phyloP scores from a whole-genome alignment of 2,888 invertebrate species.

The Campoplex capitator region DNA sequence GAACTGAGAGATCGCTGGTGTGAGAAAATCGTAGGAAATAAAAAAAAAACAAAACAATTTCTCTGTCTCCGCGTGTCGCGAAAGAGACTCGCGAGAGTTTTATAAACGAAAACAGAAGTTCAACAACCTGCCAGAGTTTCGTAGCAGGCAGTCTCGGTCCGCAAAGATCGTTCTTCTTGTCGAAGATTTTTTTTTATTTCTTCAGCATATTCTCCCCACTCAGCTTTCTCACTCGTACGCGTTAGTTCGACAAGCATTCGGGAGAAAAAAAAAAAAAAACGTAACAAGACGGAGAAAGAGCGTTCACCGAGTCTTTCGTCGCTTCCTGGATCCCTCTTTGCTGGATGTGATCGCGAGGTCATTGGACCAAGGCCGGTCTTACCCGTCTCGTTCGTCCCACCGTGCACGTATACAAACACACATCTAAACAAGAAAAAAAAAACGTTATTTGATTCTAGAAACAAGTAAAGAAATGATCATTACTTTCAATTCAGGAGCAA shows the following conservation, averaged over 20 bases:
- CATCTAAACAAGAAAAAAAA: neutral
- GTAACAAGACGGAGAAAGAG: slow-evolving; percentile 15
- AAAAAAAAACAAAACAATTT: neutral
- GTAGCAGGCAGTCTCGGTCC: slow-evolving; percentile 24
- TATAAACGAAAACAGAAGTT: slow-evolving; percentile 51
- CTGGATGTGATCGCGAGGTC: slow-evolving; percentile 75
- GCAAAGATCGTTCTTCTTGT: slow-evolving; percentile 25
- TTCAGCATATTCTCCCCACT: neutral
- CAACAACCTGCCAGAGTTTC: slow-evolving; percentile 38
- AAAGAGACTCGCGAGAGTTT: neutral
- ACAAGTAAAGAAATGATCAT: neutral
- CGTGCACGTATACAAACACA: neutral
- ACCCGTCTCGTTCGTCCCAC: slow-evolving; percentile 69
- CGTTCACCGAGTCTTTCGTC: slow-evolving; percentile 27
- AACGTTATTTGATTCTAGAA: neutral
- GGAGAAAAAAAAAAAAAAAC: slow-evolving; percentile 8
- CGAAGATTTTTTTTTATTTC: slow-evolving; percentile 21
- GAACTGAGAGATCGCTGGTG: neutral
- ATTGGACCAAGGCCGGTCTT: slow-evolving; percentile 81
- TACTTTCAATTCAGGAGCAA: neutral
- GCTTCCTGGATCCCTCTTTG: slow-evolving; percentile 55
- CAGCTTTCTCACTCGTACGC: slow-evolving; percentile 38
- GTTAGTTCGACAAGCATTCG: slow-evolving; percentile 46
- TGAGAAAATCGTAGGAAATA: neutral
- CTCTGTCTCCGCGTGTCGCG: neutral